Evolutionary conservation across 1,140 invertebrate genomes (phyloP).

Genomic region (Zophobas morio): DNA sequence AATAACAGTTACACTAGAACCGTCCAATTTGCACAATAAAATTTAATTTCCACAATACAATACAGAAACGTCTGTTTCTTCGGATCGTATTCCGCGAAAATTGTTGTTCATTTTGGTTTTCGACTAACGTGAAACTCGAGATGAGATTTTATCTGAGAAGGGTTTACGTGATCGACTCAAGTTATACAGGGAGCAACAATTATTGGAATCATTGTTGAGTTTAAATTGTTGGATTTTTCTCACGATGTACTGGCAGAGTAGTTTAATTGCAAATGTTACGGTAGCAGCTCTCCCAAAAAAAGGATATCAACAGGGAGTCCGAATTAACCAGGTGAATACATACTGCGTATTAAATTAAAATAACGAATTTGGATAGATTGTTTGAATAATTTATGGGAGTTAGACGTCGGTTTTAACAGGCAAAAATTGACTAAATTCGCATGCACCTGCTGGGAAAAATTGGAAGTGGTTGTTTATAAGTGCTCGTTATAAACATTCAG

Average conservation of each 20-base stretch:
- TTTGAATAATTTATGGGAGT: constrained; percentile 15
- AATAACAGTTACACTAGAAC: constrained; percentile 26
- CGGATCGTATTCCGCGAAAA: constrained; percentile 2
- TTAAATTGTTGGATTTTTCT: constrained; percentile 14
- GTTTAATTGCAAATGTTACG: constrained; percentile 30
- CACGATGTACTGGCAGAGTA: constrained; percentile 10
- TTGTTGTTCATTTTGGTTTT: constrained; percentile 7
- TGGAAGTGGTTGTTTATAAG: no score
- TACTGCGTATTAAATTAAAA: constrained; percentile 32
- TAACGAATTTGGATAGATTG: constrained; percentile 24
- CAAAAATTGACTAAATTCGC: neutral
- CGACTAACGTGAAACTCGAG: neutral
- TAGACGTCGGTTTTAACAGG: no score
- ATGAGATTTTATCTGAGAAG: constrained; percentile 9
- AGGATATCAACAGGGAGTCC: constrained; percentile 19
- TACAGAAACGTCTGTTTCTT: constrained; percentile 14
- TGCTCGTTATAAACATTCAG: no score
- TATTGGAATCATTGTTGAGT: neutral
- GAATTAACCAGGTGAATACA: constrained; percentile 13
- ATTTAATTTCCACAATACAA: constrained; percentile 38
- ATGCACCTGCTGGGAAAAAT: neutral
- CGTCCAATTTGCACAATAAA: constrained; percentile 34
- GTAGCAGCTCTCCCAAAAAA: constrained; percentile 6
- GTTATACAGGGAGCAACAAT: constrained; percentile 3
- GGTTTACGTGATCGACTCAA: constrained; percentile 12